Percentiles rank a stretch among this genome's conserved stretches.
Evolutionary conservation across 1,140 invertebrate species (phyloP).

Genomic region (Euura saliciscinereae): DNA sequence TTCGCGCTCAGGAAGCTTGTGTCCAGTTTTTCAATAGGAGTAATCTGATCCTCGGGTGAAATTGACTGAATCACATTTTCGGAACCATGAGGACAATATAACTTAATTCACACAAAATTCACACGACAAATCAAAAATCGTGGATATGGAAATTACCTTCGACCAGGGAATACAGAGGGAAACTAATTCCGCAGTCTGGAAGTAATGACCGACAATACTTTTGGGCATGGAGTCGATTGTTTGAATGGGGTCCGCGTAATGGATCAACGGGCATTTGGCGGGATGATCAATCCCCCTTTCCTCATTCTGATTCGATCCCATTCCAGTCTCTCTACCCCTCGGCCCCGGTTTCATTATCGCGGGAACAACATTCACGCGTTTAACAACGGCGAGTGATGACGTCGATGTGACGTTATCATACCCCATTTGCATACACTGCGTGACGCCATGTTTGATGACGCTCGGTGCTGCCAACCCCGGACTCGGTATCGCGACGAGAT

Average conservation of each 20-base stretch:
- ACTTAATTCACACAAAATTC: too few species aligned
- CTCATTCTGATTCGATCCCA: conserved; percentile 30
- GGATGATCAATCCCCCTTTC: conserved; percentile 31
- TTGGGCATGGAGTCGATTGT: not conserved
- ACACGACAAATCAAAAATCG: too few species aligned
- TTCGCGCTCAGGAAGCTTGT: too few species aligned
- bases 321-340: too few species aligned
- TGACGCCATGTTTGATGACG: conserved; percentile 21
- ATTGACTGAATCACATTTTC: too few species aligned
- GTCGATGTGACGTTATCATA: conserved; percentile 27
- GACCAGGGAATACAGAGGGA: too few species aligned
- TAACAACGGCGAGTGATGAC: conserved; percentile 40
- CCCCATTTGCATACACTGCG: conserved; percentile 46
- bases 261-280: conserved; percentile 39
- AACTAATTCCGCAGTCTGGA: too few species aligned
- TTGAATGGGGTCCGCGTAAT: conserved; percentile 36
- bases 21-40: too few species aligned
- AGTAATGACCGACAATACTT: too few species aligned
- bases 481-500: conserved; percentile 11
- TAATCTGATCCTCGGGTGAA: too few species aligned
- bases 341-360: conserved; percentile 51
- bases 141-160: too few species aligned
- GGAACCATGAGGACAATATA: too few species aligned
- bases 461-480: not conserved
- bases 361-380: conserved; percentile 28